Base-by-base conservation (phyloP, 2,888 invertebrate species). In the Bibio marci region DNA sequence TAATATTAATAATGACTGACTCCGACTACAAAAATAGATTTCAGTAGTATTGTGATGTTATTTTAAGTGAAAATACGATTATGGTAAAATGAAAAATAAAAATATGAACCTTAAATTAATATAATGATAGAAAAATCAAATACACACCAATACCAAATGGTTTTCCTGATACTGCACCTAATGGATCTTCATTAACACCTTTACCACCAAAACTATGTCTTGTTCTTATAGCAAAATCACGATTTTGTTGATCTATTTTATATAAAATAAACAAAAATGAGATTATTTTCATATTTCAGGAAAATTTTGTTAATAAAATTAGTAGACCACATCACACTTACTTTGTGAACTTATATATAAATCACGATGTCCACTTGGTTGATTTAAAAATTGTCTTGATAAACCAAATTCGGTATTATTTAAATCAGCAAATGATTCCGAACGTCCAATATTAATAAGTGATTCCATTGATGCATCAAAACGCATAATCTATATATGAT, bases 401-500 rank as follows among this genome's bases (percentile, higher is more conserved):
- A 45, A 46, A 14, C 49, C 48, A 36, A 53, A 49, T 35, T 66
- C 57, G 44, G 81, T 80, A 45, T 78, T 77, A 51, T 76, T 83
- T 12, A 86, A 62, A 63, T 86, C 85, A 15, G 79, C 80, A 49
- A 85, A 83, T 56, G 85, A 85, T 57, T 86, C 86, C 22, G 86
- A 85, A 26, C 85, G 73, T 14, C 73, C 75, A 47, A 83, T 75
- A 36, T 76, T 78, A 26, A 69, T 59, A 45, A 82, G 63, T 25
- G 80, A 80, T 58, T 83, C 85, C 65, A 80, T 76, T 41, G 81
- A 80, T 34, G 77, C 73, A 57, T 85, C 83, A 59, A 81, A 69
- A 41, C 79, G 72, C 81, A 83, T 80, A 41, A 83, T 71, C 85
- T 85, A 64, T n/a, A n/a, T n/a, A n/a, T n/a, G n/a, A n/a, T n/a